Evolutionary conservation across 2,113 vertebrate genomes (phyloP).

Genomic region (Myotis davidii): DNA sequence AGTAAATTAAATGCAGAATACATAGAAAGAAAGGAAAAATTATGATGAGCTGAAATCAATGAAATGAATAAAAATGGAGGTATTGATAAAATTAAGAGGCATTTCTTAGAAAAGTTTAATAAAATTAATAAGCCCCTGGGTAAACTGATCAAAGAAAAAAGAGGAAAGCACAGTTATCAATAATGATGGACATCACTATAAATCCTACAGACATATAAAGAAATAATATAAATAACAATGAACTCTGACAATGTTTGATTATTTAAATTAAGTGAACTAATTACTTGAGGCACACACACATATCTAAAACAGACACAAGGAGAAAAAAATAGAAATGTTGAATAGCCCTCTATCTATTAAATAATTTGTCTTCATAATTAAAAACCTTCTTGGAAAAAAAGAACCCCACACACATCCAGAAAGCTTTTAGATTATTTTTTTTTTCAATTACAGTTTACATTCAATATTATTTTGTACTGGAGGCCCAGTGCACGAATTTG

Average conservation of each 20-base stretch:
- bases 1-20: neutral
- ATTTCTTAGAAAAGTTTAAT: neutral
- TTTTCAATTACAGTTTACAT: neutral
- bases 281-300: neutral
- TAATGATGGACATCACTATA: neutral
- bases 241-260: neutral
- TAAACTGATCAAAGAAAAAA: neutral
- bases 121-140: neutral
- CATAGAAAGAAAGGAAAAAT: neutral
- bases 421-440: neutral
- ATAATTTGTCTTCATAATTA: slow-evolving; percentile 10
- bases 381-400: neutral
- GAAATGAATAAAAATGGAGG: neutral
- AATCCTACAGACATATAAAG: neutral
- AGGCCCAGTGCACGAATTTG: no score
- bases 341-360: neutral
- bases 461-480: neutral
- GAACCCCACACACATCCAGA: neutral
- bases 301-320: neutral
- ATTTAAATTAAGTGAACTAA: neutral
- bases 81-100: neutral
- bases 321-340: neutral
- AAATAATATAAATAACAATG: neutral
- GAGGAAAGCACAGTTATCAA: neutral
- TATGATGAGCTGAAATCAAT: neutral